Percentiles rank a stretch among this genome's conserved stretches.
These are phyloP conservation scores for Arvicola amphibius DNA, from an alignment of 2,797 vertebrate species.

Conservation along the genomic window DNA sequence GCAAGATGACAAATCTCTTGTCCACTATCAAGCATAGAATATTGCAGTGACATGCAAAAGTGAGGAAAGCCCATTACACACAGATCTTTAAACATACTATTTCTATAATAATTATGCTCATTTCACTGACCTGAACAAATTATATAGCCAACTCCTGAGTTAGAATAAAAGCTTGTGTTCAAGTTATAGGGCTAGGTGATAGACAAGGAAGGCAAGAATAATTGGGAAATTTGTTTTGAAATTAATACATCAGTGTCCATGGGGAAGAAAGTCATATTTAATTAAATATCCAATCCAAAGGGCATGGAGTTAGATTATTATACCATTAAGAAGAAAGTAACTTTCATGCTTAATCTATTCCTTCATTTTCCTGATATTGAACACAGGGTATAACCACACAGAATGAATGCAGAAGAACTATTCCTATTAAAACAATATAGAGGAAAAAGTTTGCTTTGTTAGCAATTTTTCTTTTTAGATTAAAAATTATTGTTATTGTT, in stretches of 20 bases:
- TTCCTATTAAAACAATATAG: neutral
- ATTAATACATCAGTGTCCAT: neutral
- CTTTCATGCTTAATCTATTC: neutral
- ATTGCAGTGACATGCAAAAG: neutral
- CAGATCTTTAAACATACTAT: neutral
- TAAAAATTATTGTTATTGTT: neutral
- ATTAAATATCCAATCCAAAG: neutral
- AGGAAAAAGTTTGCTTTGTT: neutral
- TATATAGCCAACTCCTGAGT: neutral
- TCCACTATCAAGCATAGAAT: neutral
- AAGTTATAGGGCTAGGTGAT: neutral
- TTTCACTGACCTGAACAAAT: neutral
- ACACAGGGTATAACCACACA: neutral
- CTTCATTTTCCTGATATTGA: neutral
- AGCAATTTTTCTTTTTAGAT: neutral
- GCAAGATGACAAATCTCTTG: neutral
- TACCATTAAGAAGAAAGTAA: neutral
- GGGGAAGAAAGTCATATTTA: neutral
- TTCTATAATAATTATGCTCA: neutral
- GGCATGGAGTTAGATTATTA: neutral
- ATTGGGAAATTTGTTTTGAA: neutral
- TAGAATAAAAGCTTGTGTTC: neutral
- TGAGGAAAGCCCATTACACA: neutral
- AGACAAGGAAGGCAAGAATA: neutral
- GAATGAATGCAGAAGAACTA: neutral